Base-by-base conservation (phyloP, 2,113 vertebrate genomes). In the Apeltes quadracus region DNA sequence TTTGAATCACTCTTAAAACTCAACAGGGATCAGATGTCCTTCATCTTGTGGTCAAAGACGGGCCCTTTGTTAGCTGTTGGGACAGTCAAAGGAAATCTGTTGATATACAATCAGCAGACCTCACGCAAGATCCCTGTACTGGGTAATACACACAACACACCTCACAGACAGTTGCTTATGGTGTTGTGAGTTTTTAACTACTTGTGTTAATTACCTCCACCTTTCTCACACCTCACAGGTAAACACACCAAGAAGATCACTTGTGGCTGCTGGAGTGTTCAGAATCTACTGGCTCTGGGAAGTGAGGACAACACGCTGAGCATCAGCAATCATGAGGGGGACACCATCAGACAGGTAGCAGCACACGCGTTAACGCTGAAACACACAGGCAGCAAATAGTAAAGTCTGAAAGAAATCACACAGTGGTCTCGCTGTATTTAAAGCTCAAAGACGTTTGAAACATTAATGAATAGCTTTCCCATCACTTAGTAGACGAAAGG, bases 91-190 rank as follows among this genome's bases (percentile, higher is more conserved):
- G 98, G 98, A 93, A 98, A 97, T 85, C 90, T 99, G 74, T 93
- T 99, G 43, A 95, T 99, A 87, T 99, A 98, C 90, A 99, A 98
- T 84, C 95, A 88, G 75, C 97, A 98, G 89, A 99, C 98, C 7
- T 98, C 97, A 83, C 96, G 96, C 90, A 99, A 98, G 92, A 96
- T 99, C 85, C 95, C 97, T 76, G 89, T 98, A 16, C 91, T 97
- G 65, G 98, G 97, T 99, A 96, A 89, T 44, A 53, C n/a, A 64
- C 20, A 69, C 23, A 48, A 51, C 34, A 66, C 34, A 69, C 50
- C 57, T 15, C 3, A 32, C 54, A 20, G 27, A 16, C 23, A 15
- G 1, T 63, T 59, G 14, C 46, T 38, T 5, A 16, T 55, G 3
- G 8, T 59, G 75, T 20, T 57, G 15, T 55, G 23, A 7, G 1